Percentiles rank a stretch among this genome's conserved stretches.
These are phyloP conservation scores for Pachliopta kotzebuea DNA, from an alignment of 2,888 invertebrate genomes.

Conservation along the genomic window DNA sequence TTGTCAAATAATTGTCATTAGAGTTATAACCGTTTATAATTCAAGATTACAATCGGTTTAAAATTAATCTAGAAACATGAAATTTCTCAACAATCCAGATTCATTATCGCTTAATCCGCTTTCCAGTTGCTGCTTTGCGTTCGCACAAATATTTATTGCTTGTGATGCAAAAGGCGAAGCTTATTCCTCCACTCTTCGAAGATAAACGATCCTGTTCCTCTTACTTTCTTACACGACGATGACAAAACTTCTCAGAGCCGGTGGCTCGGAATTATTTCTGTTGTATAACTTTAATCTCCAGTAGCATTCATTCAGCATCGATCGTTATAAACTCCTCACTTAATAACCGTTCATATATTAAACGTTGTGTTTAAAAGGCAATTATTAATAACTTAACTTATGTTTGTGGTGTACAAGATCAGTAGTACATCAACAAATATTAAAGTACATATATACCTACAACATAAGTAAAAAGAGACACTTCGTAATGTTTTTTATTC, in stretches of 20 bases:
- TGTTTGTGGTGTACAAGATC: too few species aligned
- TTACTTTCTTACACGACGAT: slow-evolving; percentile 72
- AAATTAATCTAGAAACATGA: slow-evolving; percentile 30
- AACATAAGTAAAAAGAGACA: background rate
- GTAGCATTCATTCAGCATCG: slow-evolving; percentile 12
- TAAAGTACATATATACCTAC: background rate
- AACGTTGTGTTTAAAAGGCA: too few species aligned
- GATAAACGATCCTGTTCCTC: slow-evolving; percentile 63
- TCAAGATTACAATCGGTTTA: slow-evolving; percentile 23
- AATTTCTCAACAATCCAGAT: slow-evolving; percentile 37
- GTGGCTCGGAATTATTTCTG: slow-evolving; percentile 64
- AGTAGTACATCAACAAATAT: too few species aligned
- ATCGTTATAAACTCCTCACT: too few species aligned
- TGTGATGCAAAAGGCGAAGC: slow-evolving; percentile 56
- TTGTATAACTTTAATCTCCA: slow-evolving; percentile 43
- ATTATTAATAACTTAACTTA: too few species aligned
- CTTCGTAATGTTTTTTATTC: too few species aligned
- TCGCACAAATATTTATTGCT: slow-evolving; percentile 59
- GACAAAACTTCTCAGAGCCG: slow-evolving; percentile 63
- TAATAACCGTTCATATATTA: too few species aligned
- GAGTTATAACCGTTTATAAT: background rate
- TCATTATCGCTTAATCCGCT: slow-evolving; percentile 38
- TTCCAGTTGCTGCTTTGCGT: slow-evolving; percentile 34
- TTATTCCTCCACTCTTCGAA: slow-evolving; percentile 48
- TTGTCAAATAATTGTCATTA: background rate